Evolutionary conservation across 2,797 vertebrate species (phyloP).

Genomic region (Scomberomorus guttatus): DNA sequence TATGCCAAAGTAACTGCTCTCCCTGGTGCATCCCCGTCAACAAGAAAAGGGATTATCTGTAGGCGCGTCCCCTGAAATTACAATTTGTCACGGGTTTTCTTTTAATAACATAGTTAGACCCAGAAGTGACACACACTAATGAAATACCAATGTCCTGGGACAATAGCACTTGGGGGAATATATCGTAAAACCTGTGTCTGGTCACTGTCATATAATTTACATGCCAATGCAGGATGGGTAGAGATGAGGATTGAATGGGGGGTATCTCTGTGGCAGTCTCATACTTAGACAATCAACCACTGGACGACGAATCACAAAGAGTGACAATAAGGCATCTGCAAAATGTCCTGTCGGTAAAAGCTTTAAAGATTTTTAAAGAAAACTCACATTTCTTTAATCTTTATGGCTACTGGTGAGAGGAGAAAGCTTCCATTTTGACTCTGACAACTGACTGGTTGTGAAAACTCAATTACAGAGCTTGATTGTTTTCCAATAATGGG

Average conservation of each 20-base stretch:
- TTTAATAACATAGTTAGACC: constrained; percentile 72
- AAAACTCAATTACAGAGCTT: constrained; percentile 44
- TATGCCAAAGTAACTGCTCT: constrained; percentile 59
- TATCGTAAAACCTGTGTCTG: constrained; percentile 70
- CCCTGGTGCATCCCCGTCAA: constrained; percentile 62
- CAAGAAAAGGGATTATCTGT: constrained; percentile 74
- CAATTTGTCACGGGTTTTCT: constrained; percentile 77
- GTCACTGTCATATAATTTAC: constrained; percentile 71
- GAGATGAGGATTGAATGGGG: constrained; percentile 44
- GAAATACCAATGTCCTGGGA: constrained; percentile 63
- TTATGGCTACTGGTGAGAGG: constrained; percentile 1
- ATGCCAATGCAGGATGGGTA: constrained; percentile 59
- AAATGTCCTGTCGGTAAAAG: constrained; percentile 10
- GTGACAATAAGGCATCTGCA: constrained; percentile 4
- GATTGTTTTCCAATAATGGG: constrained; percentile 45
- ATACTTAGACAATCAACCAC: constrained; percentile 32
- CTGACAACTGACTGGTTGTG: constrained; percentile 16
- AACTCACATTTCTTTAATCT: constrained; percentile 20
- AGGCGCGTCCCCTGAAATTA: constrained; percentile 77
- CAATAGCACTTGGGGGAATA: constrained; percentile 53
- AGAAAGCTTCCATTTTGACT: constrained; percentile 39
- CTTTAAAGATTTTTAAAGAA: constrained; percentile 20
- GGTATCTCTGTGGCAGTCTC: constrained; percentile 22
- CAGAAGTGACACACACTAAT: constrained; percentile 71
- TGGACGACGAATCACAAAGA: constrained; percentile 23